Conservation (phyloP, 1,140 invertebrate genomes). For the Calliopsis andreniformis region DNA sequence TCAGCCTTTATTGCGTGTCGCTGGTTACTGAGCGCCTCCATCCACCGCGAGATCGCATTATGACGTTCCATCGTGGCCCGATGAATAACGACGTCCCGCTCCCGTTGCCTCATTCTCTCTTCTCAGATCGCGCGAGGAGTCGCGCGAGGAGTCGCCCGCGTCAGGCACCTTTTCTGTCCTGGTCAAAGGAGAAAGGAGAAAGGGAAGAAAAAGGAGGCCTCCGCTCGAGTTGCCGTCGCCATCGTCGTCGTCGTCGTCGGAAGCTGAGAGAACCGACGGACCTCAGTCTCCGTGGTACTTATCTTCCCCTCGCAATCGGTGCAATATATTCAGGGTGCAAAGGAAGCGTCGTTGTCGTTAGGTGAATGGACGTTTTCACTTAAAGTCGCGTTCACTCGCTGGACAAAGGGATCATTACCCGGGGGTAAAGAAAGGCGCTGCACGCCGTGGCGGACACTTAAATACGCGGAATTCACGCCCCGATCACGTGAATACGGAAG, state of each 20-base stretch:
- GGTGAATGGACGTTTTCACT: conserved; percentile 74
- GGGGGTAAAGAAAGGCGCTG: conserved; percentile 68
- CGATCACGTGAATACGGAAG: conserved; percentile 72
- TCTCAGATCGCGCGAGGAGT: conserved; percentile 7
- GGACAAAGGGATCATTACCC: conserved; percentile 80
- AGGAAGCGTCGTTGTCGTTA: conserved; percentile 66
- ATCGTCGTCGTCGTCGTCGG: conserved; percentile 33
- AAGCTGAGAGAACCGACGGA: conserved; percentile 54
- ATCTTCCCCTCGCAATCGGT: conserved; percentile 76
- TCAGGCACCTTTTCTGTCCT: conserved; percentile 57
- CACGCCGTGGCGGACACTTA: conserved; percentile 71
- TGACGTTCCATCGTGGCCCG: conserved; percentile 39
- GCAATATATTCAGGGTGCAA: conserved; percentile 76
- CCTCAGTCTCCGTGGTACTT: conserved; percentile 69
- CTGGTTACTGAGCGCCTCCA: conserved; percentile 4
- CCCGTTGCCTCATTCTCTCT: conserved; percentile 22
- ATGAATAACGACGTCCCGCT: conserved; percentile 41
- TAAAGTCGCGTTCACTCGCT: conserved; percentile 70
- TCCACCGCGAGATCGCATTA: conserved; percentile 50
- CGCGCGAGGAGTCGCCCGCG: conserved; percentile 39
- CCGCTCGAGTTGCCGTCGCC: conserved; percentile 1
- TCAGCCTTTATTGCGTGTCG: conserved; percentile 41
- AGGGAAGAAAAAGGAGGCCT: conserved; percentile 26
- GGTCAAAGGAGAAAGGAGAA: background rate
- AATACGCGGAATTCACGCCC: conserved; percentile 78